phyloP scores from a whole-genome alignment of 2,113 vertebrate species.

The Otis tarda region DNA sequence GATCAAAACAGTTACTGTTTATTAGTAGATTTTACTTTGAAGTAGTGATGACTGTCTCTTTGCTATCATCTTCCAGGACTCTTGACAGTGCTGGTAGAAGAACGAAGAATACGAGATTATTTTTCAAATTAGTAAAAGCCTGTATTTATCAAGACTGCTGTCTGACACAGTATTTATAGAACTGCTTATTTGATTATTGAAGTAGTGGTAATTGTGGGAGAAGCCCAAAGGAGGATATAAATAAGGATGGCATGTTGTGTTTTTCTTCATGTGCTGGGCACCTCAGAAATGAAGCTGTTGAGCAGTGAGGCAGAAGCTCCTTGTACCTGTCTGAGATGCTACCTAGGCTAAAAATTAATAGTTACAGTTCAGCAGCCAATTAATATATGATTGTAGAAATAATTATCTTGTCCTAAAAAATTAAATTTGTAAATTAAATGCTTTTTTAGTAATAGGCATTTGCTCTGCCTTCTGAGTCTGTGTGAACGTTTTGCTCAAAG shows the following conservation, averaged over 20 bases:
- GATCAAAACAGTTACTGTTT: not conserved
- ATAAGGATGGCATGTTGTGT: too few relatives aligned
- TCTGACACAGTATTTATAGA: not conserved
- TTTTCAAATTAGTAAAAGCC: not conserved
- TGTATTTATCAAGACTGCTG: not conserved
- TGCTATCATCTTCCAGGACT: too few relatives aligned
- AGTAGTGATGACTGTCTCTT: not conserved
- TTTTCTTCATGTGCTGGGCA: not conserved
- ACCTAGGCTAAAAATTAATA: not conserved
- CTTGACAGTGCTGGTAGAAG: not conserved
- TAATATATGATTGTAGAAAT: not conserved
- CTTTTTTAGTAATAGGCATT: not conserved
- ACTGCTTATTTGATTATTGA: not conserved
- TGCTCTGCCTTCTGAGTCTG: not conserved
- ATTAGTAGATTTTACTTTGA: not conserved
- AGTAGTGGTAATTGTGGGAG: not conserved
- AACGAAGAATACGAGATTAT: not conserved
- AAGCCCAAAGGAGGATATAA: not conserved
- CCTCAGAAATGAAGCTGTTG: not conserved
- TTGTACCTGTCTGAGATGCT: not conserved
- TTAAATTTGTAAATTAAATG: not conserved
- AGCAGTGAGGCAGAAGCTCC: not conserved
- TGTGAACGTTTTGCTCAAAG: not conserved
- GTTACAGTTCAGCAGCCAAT: not conserved
- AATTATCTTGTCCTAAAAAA: not conserved